Conservation (phyloP, 2,888 invertebrate genomes). For the Elmis aenea region DNA sequence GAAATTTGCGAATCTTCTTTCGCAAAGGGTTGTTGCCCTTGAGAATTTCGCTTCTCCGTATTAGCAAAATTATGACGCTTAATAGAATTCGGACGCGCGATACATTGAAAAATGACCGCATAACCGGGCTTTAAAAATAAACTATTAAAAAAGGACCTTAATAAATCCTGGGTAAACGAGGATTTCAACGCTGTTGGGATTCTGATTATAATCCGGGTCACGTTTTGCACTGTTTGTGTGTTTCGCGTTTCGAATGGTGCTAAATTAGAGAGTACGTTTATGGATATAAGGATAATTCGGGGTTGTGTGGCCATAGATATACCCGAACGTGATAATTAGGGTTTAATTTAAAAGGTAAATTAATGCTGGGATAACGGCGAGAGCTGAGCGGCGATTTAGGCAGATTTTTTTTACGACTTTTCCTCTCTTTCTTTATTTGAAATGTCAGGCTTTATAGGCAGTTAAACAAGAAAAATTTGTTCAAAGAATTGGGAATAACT, state of each 20-base stretch:
- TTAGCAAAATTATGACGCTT: too few relatives aligned
- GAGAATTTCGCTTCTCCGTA: too few relatives aligned
- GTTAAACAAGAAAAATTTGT: too few relatives aligned
- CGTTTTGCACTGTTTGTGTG: slow-evolving; percentile 31
- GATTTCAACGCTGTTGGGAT: slow-evolving; percentile 7
- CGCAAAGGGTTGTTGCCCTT: too few relatives aligned
- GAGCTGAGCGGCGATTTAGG: too few relatives aligned
- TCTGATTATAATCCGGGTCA: slow-evolving; percentile 28
- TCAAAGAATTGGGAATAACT: too few relatives aligned
- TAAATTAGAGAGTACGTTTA: slow-evolving; percentile 35
- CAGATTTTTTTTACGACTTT: too few relatives aligned
- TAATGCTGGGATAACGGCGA: too few relatives aligned
- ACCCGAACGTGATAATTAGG: slow-evolving; percentile 9
- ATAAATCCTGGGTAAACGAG: slow-evolving; percentile 10
- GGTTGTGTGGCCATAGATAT: slow-evolving; percentile 22
- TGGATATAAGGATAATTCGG: slow-evolving; percentile 26
- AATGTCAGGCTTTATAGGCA: too few relatives aligned
- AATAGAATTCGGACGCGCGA: slow-evolving; percentile 1
- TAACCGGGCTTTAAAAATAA: neutral
- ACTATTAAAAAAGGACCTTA: slow-evolving; percentile 10
- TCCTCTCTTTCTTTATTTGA: too few relatives aligned
- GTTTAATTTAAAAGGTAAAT: too few relatives aligned
- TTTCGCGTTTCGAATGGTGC: slow-evolving; percentile 31
- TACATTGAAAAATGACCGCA: neutral
- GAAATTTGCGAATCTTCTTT: too few relatives aligned